Percentiles rank a stretch among this genome's conserved stretches.
Conservation (phyloP, 2,888 invertebrate genomes). For the Drosophila anomalata region DNA sequence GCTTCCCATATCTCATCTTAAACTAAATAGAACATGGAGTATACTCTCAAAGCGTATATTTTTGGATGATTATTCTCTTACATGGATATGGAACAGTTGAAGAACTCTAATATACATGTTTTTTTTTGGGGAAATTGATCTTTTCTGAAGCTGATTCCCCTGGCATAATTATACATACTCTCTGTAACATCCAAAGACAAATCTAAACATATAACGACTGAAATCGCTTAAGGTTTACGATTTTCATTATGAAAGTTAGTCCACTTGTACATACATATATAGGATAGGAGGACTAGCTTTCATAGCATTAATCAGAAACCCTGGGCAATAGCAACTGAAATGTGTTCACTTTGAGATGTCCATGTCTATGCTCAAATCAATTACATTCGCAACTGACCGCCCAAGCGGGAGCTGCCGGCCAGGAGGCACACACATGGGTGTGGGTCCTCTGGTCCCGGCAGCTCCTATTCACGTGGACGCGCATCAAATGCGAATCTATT, state of each 20-base stretch:
- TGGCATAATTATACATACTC: neutral
- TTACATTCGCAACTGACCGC: conserved; percentile 21
- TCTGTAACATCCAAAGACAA: conserved; percentile 9
- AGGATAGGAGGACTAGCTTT: neutral
- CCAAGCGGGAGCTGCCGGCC: neutral
- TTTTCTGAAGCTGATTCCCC: neutral
- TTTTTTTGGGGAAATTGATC: neutral
- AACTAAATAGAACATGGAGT: neutral
- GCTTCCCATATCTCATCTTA: neutral
- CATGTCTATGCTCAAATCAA: conserved; percentile 30
- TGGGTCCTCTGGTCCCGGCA: neutral
- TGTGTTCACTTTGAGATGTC: conserved; percentile 33
- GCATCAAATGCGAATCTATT: conserved; percentile 36
- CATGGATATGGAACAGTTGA: conserved; percentile 6
- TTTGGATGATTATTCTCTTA: neutral
- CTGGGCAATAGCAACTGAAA: conserved; percentile 14
- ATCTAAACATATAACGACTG: conserved; percentile 2
- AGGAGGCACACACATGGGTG: no score
- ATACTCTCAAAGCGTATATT: neutral
- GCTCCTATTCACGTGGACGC: neutral
- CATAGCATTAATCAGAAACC: conserved; percentile 7
- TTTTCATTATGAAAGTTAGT: neutral
- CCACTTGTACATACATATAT: no score
- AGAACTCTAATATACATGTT: conserved; percentile 3
- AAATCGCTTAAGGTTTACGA: conserved; percentile 5